Conservation (phyloP, 2,113 vertebrate genomes). For the Elephas maximus region DNA sequence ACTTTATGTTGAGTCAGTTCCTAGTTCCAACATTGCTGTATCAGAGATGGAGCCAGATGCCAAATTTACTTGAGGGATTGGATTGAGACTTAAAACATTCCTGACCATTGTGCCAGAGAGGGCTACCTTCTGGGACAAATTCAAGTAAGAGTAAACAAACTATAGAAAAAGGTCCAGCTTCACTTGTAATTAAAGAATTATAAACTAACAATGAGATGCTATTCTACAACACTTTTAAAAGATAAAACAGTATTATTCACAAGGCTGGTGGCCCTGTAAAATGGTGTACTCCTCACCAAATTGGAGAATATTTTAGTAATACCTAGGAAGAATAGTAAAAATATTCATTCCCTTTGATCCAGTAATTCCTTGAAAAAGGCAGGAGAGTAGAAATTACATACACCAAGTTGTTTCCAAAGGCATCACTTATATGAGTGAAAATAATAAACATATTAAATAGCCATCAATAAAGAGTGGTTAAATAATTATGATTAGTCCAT, state of each 20-base stretch:
- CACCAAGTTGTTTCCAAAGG: slow-evolving; percentile 36
- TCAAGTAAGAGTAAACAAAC: slow-evolving; percentile 24
- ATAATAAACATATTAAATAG: not conserved
- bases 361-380: slow-evolving; percentile 19
- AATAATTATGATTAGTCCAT: not conserved
- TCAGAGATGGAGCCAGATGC: slow-evolving; percentile 50
- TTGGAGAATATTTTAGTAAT: not conserved
- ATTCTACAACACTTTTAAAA: not conserved
- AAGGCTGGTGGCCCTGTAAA: not conserved
- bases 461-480: not conserved
- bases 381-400: not conserved
- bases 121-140: slow-evolving; percentile 53
- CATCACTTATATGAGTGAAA: not conserved
- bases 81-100: slow-evolving; percentile 60
- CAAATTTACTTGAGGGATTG: slow-evolving; percentile 47
- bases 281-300: not conserved
- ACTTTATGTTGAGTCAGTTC: slow-evolving; percentile 57
- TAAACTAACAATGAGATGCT: not conserved
- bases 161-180: not conserved
- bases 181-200: not conserved
- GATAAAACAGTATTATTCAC: not conserved
- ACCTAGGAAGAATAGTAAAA: slow-evolving; percentile 7
- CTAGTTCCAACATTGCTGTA: slow-evolving; percentile 42
- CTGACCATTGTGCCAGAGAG: slow-evolving; percentile 26
- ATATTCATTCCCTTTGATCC: not conserved